These are phyloP conservation scores for Botrylloides violaceus DNA, from an alignment of 23 tunicate genomes.

Conservation along the genomic window DNA sequence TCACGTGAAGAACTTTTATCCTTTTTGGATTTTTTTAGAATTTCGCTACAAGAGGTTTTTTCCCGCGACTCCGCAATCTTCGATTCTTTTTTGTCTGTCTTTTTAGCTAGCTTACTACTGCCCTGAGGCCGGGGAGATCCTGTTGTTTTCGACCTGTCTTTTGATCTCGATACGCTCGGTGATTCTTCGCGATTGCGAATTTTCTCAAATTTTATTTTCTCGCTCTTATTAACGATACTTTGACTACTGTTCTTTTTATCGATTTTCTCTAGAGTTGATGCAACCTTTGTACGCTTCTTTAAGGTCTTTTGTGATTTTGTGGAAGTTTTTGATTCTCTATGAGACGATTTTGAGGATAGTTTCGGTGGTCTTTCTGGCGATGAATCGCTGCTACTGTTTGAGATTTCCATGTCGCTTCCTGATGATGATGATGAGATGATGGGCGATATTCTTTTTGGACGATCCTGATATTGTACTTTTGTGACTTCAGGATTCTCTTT, in stretches of 20 bases:
- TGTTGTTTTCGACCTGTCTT: neutral
- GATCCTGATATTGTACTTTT: constrained; percentile 1
- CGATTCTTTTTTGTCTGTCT: too few species aligned
- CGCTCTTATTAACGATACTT: neutral
- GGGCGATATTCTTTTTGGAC: neutral
- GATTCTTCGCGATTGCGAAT: neutral
- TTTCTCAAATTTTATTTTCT: neutral
- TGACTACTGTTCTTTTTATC: neutral
- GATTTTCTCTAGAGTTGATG: too few species aligned
- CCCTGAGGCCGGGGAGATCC: neutral
- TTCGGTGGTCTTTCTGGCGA: constrained; percentile 25
- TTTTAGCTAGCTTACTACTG: too few species aligned
- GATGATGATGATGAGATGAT: constrained; percentile 32
- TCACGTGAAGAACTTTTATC: too few species aligned
- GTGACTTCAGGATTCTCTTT: constrained; percentile 8
- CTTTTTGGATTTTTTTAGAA: too few species aligned
- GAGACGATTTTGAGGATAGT: neutral
- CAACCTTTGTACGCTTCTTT: too few species aligned
- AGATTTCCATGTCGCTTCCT: constrained; percentile 56
- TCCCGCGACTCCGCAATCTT: too few species aligned
- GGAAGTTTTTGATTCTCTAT: neutral
- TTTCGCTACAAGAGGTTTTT: too few species aligned
- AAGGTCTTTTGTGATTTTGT: neutral
- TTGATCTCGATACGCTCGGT: neutral
- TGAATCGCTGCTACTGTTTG: neutral